Conservation (phyloP, 2,113 vertebrate genomes). For the Orthochromis malagaraziensis region DNA sequence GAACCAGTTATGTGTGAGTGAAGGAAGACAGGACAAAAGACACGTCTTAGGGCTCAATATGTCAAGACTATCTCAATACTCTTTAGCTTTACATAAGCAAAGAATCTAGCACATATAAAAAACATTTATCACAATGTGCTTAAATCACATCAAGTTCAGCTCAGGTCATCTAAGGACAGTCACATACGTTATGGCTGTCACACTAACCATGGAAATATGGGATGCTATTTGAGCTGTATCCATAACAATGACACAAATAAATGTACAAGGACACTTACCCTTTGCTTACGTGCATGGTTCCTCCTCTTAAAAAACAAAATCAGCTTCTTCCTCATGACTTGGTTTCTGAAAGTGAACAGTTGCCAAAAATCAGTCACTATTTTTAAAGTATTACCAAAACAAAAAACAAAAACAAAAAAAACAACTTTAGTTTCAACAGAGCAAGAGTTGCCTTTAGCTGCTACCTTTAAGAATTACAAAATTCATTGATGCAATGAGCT, state of each 20-base stretch:
- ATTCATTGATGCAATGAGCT: not conserved
- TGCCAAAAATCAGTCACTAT: not conserved
- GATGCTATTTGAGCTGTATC: not conserved
- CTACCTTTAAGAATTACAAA: not conserved
- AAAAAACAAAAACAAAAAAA: not conserved
- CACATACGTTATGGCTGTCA: not conserved
- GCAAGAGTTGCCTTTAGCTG: not conserved
- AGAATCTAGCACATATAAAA: not conserved
- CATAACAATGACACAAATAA: not conserved
- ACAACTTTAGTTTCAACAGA: not conserved
- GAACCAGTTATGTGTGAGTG: not conserved
- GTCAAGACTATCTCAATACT: not conserved
- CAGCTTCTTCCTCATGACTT: conserved; percentile 99
- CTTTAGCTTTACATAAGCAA: not conserved
- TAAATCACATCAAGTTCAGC: not conserved
- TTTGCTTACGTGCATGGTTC: conserved; percentile 98
- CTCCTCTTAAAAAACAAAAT: conserved; percentile 99
- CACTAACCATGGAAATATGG: not conserved
- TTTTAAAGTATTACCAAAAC: not conserved
- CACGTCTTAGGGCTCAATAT: not conserved
- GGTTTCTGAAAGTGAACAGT: conserved; percentile 81
- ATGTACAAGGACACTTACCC: conserved; percentile 73
- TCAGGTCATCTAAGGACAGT: not conserved
- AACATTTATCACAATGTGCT: not conserved
- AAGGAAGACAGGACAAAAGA: not conserved